Conservation (phyloP, 2,113 vertebrate genomes). For the Ciconia maguari region DNA sequence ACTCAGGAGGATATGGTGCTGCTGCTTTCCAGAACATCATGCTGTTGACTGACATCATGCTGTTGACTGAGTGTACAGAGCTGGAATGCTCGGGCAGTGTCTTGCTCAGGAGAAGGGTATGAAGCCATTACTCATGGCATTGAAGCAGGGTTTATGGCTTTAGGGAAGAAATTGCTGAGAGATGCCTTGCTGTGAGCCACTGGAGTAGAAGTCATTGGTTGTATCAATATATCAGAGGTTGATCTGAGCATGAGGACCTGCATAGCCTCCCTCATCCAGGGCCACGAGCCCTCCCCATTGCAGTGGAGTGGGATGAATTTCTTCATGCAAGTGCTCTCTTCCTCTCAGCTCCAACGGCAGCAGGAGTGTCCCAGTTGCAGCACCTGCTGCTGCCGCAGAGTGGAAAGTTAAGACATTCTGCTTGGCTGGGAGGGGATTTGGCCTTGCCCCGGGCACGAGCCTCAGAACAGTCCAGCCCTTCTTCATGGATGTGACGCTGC, state of each 20-base stretch:
- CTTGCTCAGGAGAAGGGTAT: not conserved
- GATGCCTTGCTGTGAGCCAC: not conserved
- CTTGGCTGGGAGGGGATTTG: constrained; percentile 76
- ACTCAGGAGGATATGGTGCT: not conserved
- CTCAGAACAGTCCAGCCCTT: constrained; percentile 82
- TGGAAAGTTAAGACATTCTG: constrained; percentile 85
- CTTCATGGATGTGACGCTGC: constrained; percentile 80
- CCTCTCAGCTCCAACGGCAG: constrained; percentile 51
- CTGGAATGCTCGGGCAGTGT: not conserved
- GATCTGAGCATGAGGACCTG: not conserved
- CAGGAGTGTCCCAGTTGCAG: constrained; percentile 23
- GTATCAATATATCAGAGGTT: not conserved
- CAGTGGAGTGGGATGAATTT: not conserved
- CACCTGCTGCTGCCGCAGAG: constrained; percentile 79
- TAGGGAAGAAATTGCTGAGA: not conserved
- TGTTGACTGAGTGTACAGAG: not conserved
- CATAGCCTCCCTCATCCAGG: not conserved
- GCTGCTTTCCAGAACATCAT: not conserved
- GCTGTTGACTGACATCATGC: not conserved
- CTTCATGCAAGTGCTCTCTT: not conserved
- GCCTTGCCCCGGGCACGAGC: constrained; percentile 68
- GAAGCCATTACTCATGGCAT: not conserved
- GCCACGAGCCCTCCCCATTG: not conserved
- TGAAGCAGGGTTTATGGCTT: not conserved
- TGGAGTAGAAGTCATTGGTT: not conserved